These are phyloP conservation scores for Prunella fulvescens DNA, from an alignment of 2,113 vertebrate species.

Conservation along the genomic window DNA sequence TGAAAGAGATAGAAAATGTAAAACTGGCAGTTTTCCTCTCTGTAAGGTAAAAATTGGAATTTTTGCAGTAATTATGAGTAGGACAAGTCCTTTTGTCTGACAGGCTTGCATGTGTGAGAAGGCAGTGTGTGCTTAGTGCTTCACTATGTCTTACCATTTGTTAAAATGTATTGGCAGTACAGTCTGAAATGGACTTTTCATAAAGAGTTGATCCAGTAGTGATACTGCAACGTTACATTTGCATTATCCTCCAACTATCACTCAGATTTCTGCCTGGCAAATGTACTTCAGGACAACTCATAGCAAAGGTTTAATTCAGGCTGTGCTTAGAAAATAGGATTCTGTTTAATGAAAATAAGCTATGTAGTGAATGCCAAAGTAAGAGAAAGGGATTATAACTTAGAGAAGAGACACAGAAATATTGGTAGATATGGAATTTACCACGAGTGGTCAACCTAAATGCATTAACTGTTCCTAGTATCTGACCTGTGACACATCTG, in stretches of 20 bases:
- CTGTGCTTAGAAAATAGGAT: neutral
- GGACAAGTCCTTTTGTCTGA: neutral
- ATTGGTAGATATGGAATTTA: neutral
- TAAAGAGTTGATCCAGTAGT: neutral
- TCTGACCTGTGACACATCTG: neutral
- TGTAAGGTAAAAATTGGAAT: neutral
- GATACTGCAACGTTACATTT: neutral
- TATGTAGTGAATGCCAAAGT: neutral
- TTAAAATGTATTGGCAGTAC: neutral
- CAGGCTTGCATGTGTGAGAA: neutral
- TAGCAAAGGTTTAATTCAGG: neutral
- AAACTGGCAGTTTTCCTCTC: neutral
- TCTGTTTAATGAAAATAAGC: neutral
- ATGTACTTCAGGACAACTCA: neutral
- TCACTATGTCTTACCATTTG: neutral
- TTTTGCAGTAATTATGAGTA: neutral
- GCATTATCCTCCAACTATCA: neutral
- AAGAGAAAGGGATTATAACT: neutral
- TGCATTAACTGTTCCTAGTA: neutral
- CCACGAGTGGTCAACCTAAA: neutral
- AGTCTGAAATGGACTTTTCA: neutral
- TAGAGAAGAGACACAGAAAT: neutral
- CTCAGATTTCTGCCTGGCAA: neutral
- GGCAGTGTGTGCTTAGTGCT: conserved; percentile 16
- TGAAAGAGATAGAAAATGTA: neutral